Evolutionary conservation across 92 coral and sea anemone species (phyloP).

Genomic region (Umimayanthus kanabou): DNA sequence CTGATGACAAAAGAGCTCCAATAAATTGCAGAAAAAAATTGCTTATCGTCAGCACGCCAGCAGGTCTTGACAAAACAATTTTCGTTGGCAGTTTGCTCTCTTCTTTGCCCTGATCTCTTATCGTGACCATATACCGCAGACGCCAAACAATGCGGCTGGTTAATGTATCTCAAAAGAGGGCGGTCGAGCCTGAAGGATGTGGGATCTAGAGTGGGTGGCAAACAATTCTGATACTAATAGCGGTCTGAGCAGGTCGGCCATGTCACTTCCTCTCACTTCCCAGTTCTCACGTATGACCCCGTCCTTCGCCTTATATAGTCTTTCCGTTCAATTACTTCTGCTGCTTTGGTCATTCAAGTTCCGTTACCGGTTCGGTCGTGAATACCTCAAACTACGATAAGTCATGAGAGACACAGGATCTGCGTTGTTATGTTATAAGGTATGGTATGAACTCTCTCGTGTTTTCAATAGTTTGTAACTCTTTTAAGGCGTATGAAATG

Average conservation of each 20-base stretch:
- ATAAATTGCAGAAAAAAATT: no score
- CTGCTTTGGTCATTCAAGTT: neutral
- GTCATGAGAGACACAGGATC: neutral
- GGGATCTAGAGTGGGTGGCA: neutral
- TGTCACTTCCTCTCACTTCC: neutral
- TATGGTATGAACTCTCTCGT: no score
- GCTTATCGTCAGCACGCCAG: no score
- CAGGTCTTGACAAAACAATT: no score
- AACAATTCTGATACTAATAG: neutral
- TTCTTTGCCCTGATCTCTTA: no score
- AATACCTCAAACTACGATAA: no score
- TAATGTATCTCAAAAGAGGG: neutral
- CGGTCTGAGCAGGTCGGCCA: neutral
- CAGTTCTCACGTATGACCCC: neutral
- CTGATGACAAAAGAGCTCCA: no score
- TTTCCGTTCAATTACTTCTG: neutral
- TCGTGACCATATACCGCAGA: neutral
- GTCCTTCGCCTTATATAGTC: conserved; percentile 2
- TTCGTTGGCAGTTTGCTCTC: no score
- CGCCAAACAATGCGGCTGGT: neutral
- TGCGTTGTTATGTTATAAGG: no score
- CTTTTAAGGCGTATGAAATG: no score
- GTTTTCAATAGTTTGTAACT: no score
- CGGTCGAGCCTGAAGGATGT: neutral
- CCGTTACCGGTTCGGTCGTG: neutral